These are phyloP conservation scores for Drosophila neonasuta DNA, from an alignment of 2,888 invertebrate genomes.

Conservation along the genomic window DNA sequence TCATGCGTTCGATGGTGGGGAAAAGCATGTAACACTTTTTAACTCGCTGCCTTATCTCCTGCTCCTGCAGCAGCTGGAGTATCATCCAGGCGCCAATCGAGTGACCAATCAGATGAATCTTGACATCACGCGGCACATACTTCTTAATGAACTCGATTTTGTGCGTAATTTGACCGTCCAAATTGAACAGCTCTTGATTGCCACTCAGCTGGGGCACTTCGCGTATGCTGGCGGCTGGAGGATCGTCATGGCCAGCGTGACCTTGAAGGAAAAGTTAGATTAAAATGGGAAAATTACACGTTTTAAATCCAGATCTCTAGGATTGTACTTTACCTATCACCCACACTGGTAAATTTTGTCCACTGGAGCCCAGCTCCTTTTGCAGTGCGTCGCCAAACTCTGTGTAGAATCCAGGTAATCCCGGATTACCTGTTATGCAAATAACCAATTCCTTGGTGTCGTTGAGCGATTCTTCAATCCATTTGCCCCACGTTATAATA, in stretches of 20 bases:
- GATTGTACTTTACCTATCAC: slow-evolving; percentile 84
- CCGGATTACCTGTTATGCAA: slow-evolving; percentile 94
- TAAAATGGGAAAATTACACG: neutral
- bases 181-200: slow-evolving; percentile 86
- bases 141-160: slow-evolving; percentile 86
- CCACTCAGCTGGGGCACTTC: slow-evolving; percentile 83
- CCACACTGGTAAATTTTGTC: slow-evolving; percentile 87
- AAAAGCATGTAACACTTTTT: slow-evolving; percentile 89
- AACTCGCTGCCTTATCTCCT: slow-evolving; percentile 83
- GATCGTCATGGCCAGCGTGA: slow-evolving; percentile 92
- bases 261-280: slow-evolving; percentile 71
- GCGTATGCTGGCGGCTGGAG: slow-evolving; percentile 83
- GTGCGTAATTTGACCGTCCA: slow-evolving; percentile 87
- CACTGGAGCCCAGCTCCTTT: slow-evolving; percentile 82
- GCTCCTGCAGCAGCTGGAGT: slow-evolving; percentile 87
- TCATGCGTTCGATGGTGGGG: slow-evolving; percentile 94
- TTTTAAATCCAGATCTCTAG: too few relatives aligned
- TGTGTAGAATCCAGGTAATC: slow-evolving; percentile 90
- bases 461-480: slow-evolving; percentile 85
- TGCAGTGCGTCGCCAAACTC: slow-evolving; percentile 88
- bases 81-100: slow-evolving; percentile 95
- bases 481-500: slow-evolving; percentile 88
- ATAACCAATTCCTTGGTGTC: slow-evolving; percentile 86
- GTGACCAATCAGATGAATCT: slow-evolving; percentile 92
- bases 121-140: slow-evolving; percentile 88